These are phyloP conservation scores for Oscheius onirici DNA, from an alignment of 2,888 invertebrate genomes.

Conservation along the genomic window DNA sequence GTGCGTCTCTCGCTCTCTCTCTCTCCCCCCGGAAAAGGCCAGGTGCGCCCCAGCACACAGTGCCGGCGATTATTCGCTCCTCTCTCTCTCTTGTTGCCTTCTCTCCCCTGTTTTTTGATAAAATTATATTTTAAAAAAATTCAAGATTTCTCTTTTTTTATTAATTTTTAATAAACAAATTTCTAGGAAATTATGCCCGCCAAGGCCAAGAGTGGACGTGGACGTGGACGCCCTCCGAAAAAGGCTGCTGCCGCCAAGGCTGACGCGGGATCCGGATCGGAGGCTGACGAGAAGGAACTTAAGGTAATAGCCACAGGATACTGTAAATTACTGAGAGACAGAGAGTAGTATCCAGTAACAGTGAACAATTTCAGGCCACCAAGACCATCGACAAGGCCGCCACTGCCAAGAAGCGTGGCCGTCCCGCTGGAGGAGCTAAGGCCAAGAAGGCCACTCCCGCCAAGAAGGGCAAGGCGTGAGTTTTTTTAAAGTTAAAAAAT, in stretches of 20 bases:
- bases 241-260: neutral
- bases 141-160: neutral
- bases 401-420: slow-evolving; percentile 17
- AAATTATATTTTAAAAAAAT: too few species aligned
- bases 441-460: slow-evolving; percentile 1
- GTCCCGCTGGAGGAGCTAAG: neutral
- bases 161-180: neutral
- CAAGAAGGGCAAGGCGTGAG: slow-evolving; percentile 18
- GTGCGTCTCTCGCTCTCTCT: neutral
- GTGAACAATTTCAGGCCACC: slow-evolving; percentile 18
- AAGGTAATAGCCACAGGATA: too few species aligned
- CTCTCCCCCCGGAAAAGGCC: neutral
- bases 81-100: neutral
- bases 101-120: neutral
- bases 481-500: neutral
- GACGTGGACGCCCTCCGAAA: slow-evolving; percentile 27
- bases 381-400: slow-evolving; percentile 24
- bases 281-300: slow-evolving; percentile 20
- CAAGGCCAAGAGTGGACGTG: slow-evolving; percentile 24
- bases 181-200: slow-evolving; percentile 22
- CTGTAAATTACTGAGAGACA: too few species aligned
- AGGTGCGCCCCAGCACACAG: neutral
- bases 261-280: slow-evolving; percentile 4
- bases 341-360: too few species aligned
- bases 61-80: neutral